Base-by-base conservation (phyloP, 2,888 invertebrate genomes). In the Lasioglossum zephyrum region DNA sequence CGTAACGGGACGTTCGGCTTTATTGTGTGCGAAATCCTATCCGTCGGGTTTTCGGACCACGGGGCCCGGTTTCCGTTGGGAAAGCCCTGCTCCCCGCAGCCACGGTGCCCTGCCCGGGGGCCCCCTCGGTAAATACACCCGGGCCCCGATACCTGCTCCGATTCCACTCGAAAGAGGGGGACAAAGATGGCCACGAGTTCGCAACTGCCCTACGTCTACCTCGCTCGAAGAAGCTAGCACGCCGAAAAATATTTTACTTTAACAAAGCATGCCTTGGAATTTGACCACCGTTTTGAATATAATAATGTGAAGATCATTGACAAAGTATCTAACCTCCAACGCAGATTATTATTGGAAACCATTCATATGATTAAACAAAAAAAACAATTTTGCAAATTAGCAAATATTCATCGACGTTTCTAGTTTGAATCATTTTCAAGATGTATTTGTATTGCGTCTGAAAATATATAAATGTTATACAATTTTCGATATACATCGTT, bases 11-110 rank as follows among this genome's bases (percentile, higher is more conserved):
- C 89, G 91, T 91, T 92, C 89, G 81, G 88, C 82, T 88, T 82
- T 88, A 91, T 90, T 90, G 92, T 92, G 87, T 77, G 87, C 90
- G 92, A 92, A 93, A 93, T 91, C 88, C 86, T 89, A 93, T 91
- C 84, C 88, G 5, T 76, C 73, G 41, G 31, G 47, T 53, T 36
- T 72, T 41, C 44, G 74, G 41, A 70, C 22, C 16, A 26, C 31
- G 66, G 57, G 77, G 74, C 47, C 49, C 39, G 57, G 57, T 41
- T 72, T 47, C 57, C 60, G 75, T 75, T 49, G 77, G 83, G 81
- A 90, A 88, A 87, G 82, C 82, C 84, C 77, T 82, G 81, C 85
- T 85, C 75, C 81, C 72, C 79, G 60, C 82, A 1, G 69, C 57
- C 80, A 83, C 77, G 44, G 47, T 31, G 18, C 44, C 11, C 83